Base-by-base conservation (phyloP, 2,888 invertebrate genomes). In the Xestia c-nigrum region DNA sequence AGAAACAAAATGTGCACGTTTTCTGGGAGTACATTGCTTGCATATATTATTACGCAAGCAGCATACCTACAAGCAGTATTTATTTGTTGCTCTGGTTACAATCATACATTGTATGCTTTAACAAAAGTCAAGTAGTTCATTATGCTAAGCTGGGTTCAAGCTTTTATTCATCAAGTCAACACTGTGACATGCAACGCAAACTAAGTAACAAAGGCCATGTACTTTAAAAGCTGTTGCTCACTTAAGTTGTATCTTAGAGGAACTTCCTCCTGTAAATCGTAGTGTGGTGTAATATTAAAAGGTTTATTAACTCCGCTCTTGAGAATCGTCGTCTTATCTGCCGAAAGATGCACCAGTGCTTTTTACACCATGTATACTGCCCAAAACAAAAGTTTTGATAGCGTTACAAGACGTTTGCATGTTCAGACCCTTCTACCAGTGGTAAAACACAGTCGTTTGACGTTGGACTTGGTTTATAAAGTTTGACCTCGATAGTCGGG, bases 121-220 rank as follows among this genome's bases (percentile, higher is more conserved):
- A 75, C 68, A 81, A 75, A 69, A 46, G 50, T 40, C 24, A 52
- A 59, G 52, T 52, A 59, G 38, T 12, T 65, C n/a, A 65, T 47
- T 57, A 50, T 64, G 81, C 21, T 74, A 46, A 79, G 10, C 38
- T 64, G 38, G 1, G 46, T 64, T 64, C 67, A 50, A 43, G 16
- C 67, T 80, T 65, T 66, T 65, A 65, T 80, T 65, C 57, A 38
- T 5, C 16, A 46, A 21, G 14, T 21, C 21, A 38, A 16, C 57
- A 50, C 72, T 38, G 43, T 38, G 12, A 59, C 65, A 46, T 46
- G 73, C 10, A 31, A 40, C 57, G 73, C 52, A 50, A 65, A 59
- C 10, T 52, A 65, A 73, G 46, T 57, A 24, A 21, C 46, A 46
- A 14, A 55, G 38, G 21, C 5, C 16, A n/a, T 61, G 24, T n/a